Conservation (phyloP, 2,797 vertebrate genomes). For the Pangasius djambal region DNA sequence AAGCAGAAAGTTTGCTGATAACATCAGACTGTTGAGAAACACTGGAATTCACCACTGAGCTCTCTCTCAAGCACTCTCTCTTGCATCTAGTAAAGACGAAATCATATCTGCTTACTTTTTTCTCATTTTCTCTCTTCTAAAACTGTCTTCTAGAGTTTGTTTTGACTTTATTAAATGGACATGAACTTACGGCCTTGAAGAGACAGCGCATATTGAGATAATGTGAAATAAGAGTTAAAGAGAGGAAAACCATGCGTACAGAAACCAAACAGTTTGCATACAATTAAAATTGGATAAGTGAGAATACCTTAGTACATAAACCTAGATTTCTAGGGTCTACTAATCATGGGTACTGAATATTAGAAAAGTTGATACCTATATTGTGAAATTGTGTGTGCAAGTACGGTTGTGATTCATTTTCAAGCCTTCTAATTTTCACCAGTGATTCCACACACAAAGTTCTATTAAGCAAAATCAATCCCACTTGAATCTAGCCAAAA, state of each 20-base stretch:
- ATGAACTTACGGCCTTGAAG: neutral
- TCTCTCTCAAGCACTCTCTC: conserved; percentile 18
- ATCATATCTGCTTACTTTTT: neutral
- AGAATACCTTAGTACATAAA: neutral
- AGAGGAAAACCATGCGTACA: neutral
- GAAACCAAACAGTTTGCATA: neutral
- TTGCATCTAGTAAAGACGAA: neutral
- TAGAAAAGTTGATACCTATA: neutral
- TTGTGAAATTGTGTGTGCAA: neutral
- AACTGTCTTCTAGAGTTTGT: neutral
- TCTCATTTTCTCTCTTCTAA: neutral
- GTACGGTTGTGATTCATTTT: neutral
- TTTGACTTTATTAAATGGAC: neutral
- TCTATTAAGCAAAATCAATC: neutral
- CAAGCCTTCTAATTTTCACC: neutral
- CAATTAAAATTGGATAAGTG: neutral
- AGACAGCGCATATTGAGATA: too few species aligned
- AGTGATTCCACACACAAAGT: neutral
- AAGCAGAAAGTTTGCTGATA: conserved; percentile 38
- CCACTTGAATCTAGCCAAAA: neutral
- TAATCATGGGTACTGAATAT: neutral
- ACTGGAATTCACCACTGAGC: conserved; percentile 21
- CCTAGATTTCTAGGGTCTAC: neutral
- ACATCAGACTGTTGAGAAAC: conserved; percentile 35
- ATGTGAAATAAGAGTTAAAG: neutral